Evolutionary conservation across 2,797 vertebrate species (phyloP).

Genomic region (Ctenochaetus hawaiiensis): DNA sequence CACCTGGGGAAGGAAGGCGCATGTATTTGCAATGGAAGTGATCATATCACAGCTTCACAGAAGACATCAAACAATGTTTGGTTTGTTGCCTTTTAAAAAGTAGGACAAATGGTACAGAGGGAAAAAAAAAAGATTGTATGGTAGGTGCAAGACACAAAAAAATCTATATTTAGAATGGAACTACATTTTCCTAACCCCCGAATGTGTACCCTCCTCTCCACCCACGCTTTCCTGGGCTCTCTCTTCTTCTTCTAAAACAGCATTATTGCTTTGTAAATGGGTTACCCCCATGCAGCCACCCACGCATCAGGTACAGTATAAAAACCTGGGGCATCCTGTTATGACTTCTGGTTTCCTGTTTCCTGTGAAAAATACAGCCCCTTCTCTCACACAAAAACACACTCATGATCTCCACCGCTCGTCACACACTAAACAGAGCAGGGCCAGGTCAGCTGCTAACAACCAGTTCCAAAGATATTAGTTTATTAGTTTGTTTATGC

Average conservation of each 20-base stretch:
- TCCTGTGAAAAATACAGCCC: constrained; percentile 79
- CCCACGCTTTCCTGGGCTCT: constrained; percentile 75
- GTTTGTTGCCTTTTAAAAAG: constrained; percentile 72
- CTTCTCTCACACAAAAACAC: constrained; percentile 43
- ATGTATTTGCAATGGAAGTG: constrained; percentile 58
- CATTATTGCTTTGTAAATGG: constrained; percentile 71
- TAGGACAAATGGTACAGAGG: constrained; percentile 67
- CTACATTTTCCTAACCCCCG: constrained; percentile 78
- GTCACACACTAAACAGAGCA: constrained; percentile 51
- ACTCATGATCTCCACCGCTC: constrained; percentile 24
- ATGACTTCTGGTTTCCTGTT: constrained; percentile 87
- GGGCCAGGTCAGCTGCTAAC: constrained; percentile 56
- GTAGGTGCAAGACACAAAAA: constrained; percentile 34
- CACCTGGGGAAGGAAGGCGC: constrained; percentile 73
- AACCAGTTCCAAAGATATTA: constrained; percentile 39
- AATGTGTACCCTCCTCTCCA: constrained; percentile 69
- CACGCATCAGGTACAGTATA: constrained; percentile 87
- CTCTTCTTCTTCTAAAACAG: constrained; percentile 52
- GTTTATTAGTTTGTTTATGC: constrained; percentile 15
- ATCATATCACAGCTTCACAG: constrained; percentile 61
- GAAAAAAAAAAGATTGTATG: constrained; percentile 48
- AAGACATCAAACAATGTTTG: constrained; percentile 74
- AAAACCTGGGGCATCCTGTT: constrained; percentile 86
- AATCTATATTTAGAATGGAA: constrained; percentile 81
- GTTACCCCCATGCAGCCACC: constrained; percentile 83